Percentiles rank a stretch among this genome's conserved stretches.
These are phyloP conservation scores for Squalus acanthias DNA, from an alignment of 2,797 vertebrate species.

Conservation along the genomic window DNA sequence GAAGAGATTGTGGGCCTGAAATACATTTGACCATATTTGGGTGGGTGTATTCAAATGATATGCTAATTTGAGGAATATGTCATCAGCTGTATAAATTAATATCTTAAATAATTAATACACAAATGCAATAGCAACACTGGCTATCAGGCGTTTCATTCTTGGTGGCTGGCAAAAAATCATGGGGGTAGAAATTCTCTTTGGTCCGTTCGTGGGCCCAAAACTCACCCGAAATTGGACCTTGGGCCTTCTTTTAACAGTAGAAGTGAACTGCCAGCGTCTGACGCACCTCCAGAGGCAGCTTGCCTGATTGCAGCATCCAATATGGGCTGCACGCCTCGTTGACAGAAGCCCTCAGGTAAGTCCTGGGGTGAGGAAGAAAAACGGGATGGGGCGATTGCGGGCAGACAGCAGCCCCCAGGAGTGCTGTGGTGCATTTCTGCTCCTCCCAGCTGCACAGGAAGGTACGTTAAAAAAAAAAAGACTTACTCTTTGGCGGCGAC, in stretches of 20 bases:
- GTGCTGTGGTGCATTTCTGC: no score
- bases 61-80: neutral
- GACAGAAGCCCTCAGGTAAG: no score
- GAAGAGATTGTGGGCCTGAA: neutral
- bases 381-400: no score
- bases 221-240: neutral
- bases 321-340: no score
- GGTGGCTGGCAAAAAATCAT: neutral
- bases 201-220: neutral
- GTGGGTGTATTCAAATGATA: neutral
- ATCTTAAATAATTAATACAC: neutral
- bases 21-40: neutral
- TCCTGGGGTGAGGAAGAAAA: no score
- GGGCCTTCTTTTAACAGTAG: neutral
- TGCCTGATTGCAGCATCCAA: no score
- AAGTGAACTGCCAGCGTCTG: neutral
- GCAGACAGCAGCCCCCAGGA: no score
- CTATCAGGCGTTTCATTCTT: neutral
- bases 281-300: no score
- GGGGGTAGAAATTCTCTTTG: neutral
- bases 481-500: no score
- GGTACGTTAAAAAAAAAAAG: no score
- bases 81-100: neutral
- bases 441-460: no score
- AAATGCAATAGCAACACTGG: neutral